These are phyloP conservation scores for Lanistes nyassanus DNA, from an alignment of 1,140 invertebrate species.

Conservation along the genomic window DNA sequence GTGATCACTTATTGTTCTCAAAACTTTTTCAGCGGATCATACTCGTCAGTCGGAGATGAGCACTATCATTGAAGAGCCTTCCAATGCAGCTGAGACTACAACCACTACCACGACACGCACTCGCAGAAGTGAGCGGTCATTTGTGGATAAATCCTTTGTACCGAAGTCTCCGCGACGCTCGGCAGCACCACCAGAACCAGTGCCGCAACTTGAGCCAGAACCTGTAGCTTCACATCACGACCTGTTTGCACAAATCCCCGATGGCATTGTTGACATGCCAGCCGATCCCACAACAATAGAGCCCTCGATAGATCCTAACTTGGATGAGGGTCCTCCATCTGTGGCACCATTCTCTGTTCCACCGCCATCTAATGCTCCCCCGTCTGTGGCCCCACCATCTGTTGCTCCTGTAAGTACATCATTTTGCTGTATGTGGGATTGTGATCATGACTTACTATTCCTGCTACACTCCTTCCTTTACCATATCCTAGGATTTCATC, in stretches of 20 bases:
- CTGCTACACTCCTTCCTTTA: no score
- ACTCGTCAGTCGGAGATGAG: slow-evolving; percentile 45
- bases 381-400: slow-evolving; percentile 46
- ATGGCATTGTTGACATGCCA: slow-evolving; percentile 38
- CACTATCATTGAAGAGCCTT: slow-evolving; percentile 48
- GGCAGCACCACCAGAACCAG: slow-evolving; percentile 22
- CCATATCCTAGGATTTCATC: no score
- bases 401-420: slow-evolving; percentile 43
- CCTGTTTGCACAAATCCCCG: slow-evolving; percentile 35
- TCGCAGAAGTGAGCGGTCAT: slow-evolving; percentile 20
- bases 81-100: slow-evolving; percentile 12
- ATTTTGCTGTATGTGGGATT: no score
- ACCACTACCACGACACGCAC: slow-evolving; percentile 13
- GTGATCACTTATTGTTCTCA: neutral
- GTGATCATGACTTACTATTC: no score
- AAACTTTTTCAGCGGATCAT: slow-evolving; percentile 25
- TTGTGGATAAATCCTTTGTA: slow-evolving; percentile 4
- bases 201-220: slow-evolving; percentile 37
- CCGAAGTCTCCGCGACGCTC: slow-evolving; percentile 18
- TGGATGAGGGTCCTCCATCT: slow-evolving; percentile 48
- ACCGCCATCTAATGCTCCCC: slow-evolving; percentile 48
- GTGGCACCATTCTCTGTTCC: slow-evolving; percentile 54
- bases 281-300: slow-evolving; percentile 35
- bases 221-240: slow-evolving; percentile 20
- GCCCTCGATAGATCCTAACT: slow-evolving; percentile 33